Percentiles rank a stretch among this genome's conserved stretches.
These are phyloP conservation scores for Prunella fulvescens DNA, from an alignment of 2,113 vertebrate genomes.

Conservation along the genomic window DNA sequence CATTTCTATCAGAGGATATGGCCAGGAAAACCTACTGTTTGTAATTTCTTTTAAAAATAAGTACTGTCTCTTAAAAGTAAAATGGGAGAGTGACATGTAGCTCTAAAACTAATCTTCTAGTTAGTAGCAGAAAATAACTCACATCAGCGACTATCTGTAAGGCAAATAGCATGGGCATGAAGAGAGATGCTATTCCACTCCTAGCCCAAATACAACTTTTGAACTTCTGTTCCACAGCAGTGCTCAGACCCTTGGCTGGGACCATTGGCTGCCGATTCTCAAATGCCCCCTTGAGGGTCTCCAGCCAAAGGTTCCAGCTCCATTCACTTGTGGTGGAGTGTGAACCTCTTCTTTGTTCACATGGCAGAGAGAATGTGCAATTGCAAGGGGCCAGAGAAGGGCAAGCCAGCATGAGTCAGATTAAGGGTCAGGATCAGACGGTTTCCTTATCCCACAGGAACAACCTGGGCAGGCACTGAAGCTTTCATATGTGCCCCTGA, in stretches of 20 bases:
- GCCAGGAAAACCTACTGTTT: slow-evolving; percentile 7
- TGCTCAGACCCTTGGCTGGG: not conserved
- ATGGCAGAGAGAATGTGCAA: not conserved
- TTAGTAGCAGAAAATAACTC: not conserved
- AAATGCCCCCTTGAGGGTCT: not conserved
- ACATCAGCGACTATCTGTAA: not conserved
- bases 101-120: not conserved
- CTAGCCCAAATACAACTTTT: not conserved
- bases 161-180: not conserved
- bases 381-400: not conserved
- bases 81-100: not conserved
- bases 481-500: not conserved
- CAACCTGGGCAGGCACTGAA: not conserved
- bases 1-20: not conserved
- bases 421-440: not conserved
- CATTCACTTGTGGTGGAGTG: not conserved
- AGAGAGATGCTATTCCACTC: not conserved
- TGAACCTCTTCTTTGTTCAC: not conserved
- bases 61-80: not conserved
- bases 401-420: not conserved
- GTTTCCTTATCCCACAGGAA: not conserved
- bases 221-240: not conserved
- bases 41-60: not conserved
- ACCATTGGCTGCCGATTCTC: not conserved
- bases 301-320: not conserved